These are phyloP conservation scores for Agapornis canus DNA, from an alignment of 2,797 vertebrate species.

Conservation along the genomic window DNA sequence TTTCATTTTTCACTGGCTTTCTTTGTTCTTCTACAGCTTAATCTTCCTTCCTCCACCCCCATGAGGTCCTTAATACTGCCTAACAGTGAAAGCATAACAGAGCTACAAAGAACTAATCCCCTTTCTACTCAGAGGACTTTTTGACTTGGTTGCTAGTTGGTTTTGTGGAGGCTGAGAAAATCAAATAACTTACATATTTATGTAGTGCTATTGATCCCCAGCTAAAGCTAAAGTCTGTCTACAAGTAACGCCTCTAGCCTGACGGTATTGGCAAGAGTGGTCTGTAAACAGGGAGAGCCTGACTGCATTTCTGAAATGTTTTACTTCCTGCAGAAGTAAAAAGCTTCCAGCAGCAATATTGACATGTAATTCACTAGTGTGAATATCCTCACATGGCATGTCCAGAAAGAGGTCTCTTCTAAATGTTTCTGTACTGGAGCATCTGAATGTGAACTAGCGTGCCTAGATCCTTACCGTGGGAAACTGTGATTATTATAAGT, in stretches of 20 bases:
- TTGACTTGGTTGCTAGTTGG: background rate
- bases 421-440: background rate
- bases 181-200: background rate
- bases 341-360: background rate
- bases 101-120: conserved; percentile 1
- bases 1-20: background rate
- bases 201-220: background rate
- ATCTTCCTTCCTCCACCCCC: background rate
- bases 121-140: background rate
- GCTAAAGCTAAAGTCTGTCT: background rate
- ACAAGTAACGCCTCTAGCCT: background rate
- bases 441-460: background rate
- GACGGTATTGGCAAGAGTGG: background rate
- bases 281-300: background rate
- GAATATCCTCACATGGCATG: background rate
- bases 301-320: background rate
- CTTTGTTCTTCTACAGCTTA: conserved; percentile 28
- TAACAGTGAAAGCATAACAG: background rate
- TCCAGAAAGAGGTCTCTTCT: background rate
- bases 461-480: background rate
- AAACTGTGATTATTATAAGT: background rate
- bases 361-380: background rate
- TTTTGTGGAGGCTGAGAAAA: background rate
- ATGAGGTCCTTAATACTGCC: background rate
- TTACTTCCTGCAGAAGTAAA: background rate